Conservation (phyloP, 2,113 vertebrate genomes). For the Oreochromis tanganicae region DNA sequence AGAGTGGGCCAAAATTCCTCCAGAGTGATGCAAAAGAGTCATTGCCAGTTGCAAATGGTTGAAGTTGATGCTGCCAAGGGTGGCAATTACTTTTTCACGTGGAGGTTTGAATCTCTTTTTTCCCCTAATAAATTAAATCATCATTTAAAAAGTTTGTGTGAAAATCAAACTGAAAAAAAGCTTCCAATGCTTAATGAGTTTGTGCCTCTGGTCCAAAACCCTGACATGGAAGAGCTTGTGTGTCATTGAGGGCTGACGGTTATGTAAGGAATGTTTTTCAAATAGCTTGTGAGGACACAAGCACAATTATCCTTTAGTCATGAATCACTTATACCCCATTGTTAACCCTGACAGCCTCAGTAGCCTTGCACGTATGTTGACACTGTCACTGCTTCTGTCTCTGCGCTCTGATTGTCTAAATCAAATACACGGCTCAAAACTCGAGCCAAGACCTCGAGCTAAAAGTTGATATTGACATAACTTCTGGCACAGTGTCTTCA, state of each 20-base stretch:
- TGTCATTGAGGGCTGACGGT: slow-evolving; percentile 2
- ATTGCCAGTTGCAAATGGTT: not conserved
- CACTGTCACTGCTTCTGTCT: not conserved
- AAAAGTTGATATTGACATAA: not conserved
- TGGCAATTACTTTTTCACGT: not conserved
- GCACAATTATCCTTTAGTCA: slow-evolving; percentile 9
- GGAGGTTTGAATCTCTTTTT: not conserved
- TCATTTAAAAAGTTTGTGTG: not conserved
- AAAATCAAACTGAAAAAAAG: not conserved
- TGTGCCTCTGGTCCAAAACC: not conserved
- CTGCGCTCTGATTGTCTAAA: not conserved
- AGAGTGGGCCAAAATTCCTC: not conserved
- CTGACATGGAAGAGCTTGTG: not conserved
- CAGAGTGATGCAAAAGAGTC: not conserved
- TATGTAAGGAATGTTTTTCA: slow-evolving; percentile 22
- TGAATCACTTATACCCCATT: slow-evolving; percentile 6
- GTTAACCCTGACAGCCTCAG: not conserved
- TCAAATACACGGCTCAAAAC: not conserved
- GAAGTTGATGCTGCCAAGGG: not conserved
- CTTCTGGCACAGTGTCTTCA: not conserved
- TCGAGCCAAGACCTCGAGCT: not conserved
- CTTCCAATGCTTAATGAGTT: not conserved
- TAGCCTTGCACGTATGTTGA: not conserved
- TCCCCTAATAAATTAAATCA: not conserved
- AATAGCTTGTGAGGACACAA: slow-evolving; percentile 3